Evolutionary conservation across 2,797 vertebrate species (phyloP).

Genomic region (Myotis myotis): DNA sequence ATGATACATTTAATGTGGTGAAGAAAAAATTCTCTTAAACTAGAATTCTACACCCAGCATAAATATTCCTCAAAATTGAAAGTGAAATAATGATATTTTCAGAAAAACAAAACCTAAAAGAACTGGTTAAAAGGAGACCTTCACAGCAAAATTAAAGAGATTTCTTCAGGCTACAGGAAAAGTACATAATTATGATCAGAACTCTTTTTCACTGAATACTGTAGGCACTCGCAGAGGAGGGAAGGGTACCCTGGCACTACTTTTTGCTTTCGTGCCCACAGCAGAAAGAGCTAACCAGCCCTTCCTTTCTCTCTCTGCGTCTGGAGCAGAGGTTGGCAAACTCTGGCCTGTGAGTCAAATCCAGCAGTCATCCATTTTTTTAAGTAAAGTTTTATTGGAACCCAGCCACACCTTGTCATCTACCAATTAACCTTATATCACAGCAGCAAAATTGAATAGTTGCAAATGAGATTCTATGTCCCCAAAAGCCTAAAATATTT

Average conservation of each 20-base stretch:
- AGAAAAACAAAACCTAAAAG: not conserved
- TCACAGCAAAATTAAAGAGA: not conserved
- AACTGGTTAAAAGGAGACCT: not conserved
- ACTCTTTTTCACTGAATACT: not conserved
- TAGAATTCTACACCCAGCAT: not conserved
- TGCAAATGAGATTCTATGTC: not conserved
- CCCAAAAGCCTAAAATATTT: not conserved
- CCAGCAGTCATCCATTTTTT: not conserved
- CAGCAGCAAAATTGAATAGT: not conserved
- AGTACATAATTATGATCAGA: not conserved
- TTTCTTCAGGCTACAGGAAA: not conserved
- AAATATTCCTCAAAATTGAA: not conserved
- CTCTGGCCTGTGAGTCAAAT: not conserved
- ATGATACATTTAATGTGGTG: not conserved
- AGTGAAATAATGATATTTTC: not conserved
- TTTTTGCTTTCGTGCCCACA: not conserved
- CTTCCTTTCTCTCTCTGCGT: not conserved
- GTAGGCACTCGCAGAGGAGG: not conserved
- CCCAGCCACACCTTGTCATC: not conserved
- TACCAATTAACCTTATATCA: not conserved
- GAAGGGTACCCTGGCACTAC: accelerated
- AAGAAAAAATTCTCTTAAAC: not conserved
- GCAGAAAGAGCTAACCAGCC: not conserved
- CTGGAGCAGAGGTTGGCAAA: not conserved
- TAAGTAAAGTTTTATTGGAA: slow-evolving; percentile 1